Conservation (phyloP, 2,797 vertebrate genomes). For the Anas bahamensis region DNA sequence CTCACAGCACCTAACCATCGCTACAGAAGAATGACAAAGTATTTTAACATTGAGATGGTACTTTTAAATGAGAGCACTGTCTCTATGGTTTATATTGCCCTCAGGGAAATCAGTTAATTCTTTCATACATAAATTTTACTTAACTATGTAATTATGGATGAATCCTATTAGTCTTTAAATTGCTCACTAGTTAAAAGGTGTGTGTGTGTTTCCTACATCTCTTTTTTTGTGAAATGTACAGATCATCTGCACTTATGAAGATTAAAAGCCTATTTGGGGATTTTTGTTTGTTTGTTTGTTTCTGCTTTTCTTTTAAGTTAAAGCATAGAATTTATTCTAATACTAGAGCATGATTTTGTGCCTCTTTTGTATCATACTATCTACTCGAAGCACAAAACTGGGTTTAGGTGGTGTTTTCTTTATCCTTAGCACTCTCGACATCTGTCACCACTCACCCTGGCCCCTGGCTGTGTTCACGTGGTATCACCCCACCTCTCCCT, state of each 20-base stretch:
- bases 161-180: slow-evolving; percentile 77
- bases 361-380: background rate
- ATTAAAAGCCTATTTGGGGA: slow-evolving; percentile 64
- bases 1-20: slow-evolving; percentile 70
- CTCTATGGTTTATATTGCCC: slow-evolving; percentile 77
- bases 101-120: slow-evolving; percentile 80
- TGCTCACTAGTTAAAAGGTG: slow-evolving; percentile 79
- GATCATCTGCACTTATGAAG: slow-evolving; percentile 72
- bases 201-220: slow-evolving; percentile 39
- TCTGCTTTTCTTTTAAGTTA: slow-evolving; percentile 15
- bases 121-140: slow-evolving; percentile 84
- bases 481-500: background rate
- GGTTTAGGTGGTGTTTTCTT: background rate
- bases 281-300: slow-evolving; percentile 30
- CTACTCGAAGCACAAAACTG: slow-evolving; percentile 1
- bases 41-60: slow-evolving; percentile 68
- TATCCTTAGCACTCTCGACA: background rate
- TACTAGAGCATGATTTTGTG: background rate
- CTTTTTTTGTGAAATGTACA: slow-evolving; percentile 52
- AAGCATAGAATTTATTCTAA: slow-evolving; percentile 22
- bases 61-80: slow-evolving; percentile 67
- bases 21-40: slow-evolving; percentile 78
- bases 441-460: background rate
- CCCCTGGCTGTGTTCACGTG: background rate
- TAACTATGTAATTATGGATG: slow-evolving; percentile 83